Base-by-base conservation (phyloP, 1,140 invertebrate species). In the Vanessa tameamea region DNA sequence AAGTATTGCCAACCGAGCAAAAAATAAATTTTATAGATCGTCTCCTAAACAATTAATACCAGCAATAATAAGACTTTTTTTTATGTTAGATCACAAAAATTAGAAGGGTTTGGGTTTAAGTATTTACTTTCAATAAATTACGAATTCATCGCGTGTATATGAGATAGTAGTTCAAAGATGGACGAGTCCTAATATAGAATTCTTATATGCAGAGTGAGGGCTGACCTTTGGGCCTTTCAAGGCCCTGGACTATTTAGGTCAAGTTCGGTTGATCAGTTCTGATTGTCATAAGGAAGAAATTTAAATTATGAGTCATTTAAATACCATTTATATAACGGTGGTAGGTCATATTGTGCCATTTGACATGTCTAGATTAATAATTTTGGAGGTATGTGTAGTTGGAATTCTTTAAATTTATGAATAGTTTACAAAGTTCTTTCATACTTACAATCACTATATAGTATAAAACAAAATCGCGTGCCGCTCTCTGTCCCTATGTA, bases 111-210 rank as follows among this genome's bases (percentile, higher is more conserved):
- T 9, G 2, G 9, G 15, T 57, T 53, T 53, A 53, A 43, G 9
- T n/a, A 43, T 65, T 65, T 65, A 50, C 64, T 47, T 65, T 65
- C 57, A 61, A 37, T 14, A 51, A 65, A 70, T 61, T 70, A 69
- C 77, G 78, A 78, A 77, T 84, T 65, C 64, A 50, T 8, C 20
- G 20, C 11, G 20, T 65, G 64, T 65, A 23, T 64, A 43, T 31
- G 3, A 4, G 11, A n/a, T 64, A 37, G 31, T 26, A 64, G 57
- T 31, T 61, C 57, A 37, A 11, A 3, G 11, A 14, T 61, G 57
- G 47, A 55, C 59, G 57, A 64, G 72, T 51, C 61, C 72, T 69
- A 69, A 69, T 73, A 64, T 63, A 64, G 65, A 61, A 16, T 37
- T 23, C 20, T 50, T 50, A 48, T 68, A 73, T 73, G 72, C 72